Conservation (phyloP, 1,140 invertebrate genomes). For the Papilio helenus region DNA sequence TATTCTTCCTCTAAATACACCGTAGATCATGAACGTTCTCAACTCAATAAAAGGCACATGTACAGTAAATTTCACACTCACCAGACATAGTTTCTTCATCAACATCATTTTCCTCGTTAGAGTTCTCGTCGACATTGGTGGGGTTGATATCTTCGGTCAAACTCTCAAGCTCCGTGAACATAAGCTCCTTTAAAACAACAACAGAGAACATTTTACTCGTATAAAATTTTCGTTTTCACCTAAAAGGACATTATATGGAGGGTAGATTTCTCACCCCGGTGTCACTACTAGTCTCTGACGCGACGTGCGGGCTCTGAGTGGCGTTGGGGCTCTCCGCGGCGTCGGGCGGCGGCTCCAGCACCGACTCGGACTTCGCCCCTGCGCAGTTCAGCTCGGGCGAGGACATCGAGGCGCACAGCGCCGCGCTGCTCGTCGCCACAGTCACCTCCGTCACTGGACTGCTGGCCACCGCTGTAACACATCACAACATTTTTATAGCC, state of each 20-base stretch:
- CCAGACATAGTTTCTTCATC: slow-evolving; percentile 94
- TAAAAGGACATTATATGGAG: background rate
- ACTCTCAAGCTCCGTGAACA: slow-evolving; percentile 86
- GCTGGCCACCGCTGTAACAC: slow-evolving; percentile 58
- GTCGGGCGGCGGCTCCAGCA: slow-evolving; percentile 19
- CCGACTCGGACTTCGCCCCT: slow-evolving; percentile 30
- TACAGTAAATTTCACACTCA: slow-evolving; percentile 60
- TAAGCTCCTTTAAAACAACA: slow-evolving; percentile 83
- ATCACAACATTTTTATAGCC: slow-evolving; percentile 13
- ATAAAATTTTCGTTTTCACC: background rate
- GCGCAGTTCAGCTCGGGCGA: slow-evolving; percentile 63
- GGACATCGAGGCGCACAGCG: slow-evolving; percentile 62
- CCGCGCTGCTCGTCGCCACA: slow-evolving; percentile 43
- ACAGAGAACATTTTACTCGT: background rate
- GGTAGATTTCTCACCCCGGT: slow-evolving; percentile 58
- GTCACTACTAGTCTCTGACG: slow-evolving; percentile 74
- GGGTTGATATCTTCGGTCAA: slow-evolving; percentile 84
- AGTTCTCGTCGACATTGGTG: slow-evolving; percentile 81
- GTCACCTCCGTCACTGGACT: slow-evolving; percentile 55
- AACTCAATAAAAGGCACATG: background rate
- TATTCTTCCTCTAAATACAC: background rate
- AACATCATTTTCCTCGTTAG: slow-evolving; percentile 91
- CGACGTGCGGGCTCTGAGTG: slow-evolving; percentile 43
- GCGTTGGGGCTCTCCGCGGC: slow-evolving; percentile 34
- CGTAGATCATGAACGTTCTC: slow-evolving; percentile 31